Evolutionary conservation across 2,888 invertebrate species (phyloP), one percentile per base, ranked within the genome.

Genomic region (Polylopha cassiicola): DNA sequence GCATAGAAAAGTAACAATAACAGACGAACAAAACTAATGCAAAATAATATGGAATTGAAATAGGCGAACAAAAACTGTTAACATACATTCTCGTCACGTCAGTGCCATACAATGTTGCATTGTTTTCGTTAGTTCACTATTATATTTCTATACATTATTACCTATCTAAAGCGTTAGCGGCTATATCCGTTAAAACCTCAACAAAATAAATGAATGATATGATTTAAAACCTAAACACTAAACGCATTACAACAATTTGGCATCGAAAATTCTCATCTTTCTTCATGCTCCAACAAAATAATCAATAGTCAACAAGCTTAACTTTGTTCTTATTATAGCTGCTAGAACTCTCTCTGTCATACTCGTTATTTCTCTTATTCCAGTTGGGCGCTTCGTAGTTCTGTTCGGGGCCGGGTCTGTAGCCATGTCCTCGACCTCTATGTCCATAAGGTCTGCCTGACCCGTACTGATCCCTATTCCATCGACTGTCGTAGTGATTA

Each of bases 251-350:
- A n/a, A n/a, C 50, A 56, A 55, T 58, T 60, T 58, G 55, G 53
- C 51, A 50, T 52, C 42, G 39, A 47, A 23, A 39, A 8, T 11
- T 13, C 6, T 26, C 7, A 29, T 54, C n/a, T n/a, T n/a, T 39
- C 11, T 34, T 20, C 28, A 34, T 29, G 14, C 18, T 26, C 6
- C 8, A 32, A 22, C 7, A 14, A 7, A n/a, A n/a, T 4, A 13
- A 18, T 24, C 59, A 82, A 54, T 84, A 84, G 61, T 84, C 82
- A 18, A 84, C 82, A 39, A 84, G 65, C 59, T 81, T 82, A 3
- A 82, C 68, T 65, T 72, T 78, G 38, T 51, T 73, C 49, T 55
- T 72, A 13, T 57, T 48, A 17, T 52, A 42, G 11, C 43, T 31
- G 2, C 58, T 58, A 4, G 50, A 18, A 13, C 39, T 36, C n/a